Conservation (phyloP, 2,888 invertebrate species). For the Phoronis australis region DNA sequence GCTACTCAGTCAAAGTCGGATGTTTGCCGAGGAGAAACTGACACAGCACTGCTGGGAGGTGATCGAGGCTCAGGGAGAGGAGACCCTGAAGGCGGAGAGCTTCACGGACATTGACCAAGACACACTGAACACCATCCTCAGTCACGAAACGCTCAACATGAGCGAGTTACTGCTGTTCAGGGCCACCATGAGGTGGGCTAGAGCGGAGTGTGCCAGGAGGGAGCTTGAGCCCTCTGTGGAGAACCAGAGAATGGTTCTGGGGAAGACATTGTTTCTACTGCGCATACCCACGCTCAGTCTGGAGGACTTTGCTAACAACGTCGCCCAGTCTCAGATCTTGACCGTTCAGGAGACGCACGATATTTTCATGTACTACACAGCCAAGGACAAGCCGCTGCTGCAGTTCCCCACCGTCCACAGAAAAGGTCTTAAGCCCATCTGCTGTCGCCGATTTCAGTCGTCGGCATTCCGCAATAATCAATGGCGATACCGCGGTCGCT, state of each 20-base stretch:
- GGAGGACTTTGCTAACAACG: slow-evolving; percentile 90
- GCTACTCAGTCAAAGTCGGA: slow-evolving; percentile 85
- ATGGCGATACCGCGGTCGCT: slow-evolving; percentile 93
- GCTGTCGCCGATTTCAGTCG: slow-evolving; percentile 92
- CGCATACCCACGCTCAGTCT: slow-evolving; percentile 91
- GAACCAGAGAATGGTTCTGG: slow-evolving; percentile 58
- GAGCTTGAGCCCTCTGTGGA: slow-evolving; percentile 75
- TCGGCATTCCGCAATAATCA: slow-evolving; percentile 95
- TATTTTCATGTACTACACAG: slow-evolving; percentile 91
- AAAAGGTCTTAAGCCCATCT: slow-evolving; percentile 84
- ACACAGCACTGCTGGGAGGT: slow-evolving; percentile 73
- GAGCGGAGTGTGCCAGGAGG: slow-evolving; percentile 79
- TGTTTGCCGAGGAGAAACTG: slow-evolving; percentile 94
- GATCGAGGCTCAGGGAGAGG: slow-evolving; percentile 94
- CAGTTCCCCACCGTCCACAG: slow-evolving; percentile 78
- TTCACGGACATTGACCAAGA: slow-evolving; percentile 93
- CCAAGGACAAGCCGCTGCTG: slow-evolving; percentile 76
- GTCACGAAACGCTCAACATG: slow-evolving; percentile 89
- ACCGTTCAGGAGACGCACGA: slow-evolving; percentile 91
- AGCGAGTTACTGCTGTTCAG: slow-evolving; percentile 79
- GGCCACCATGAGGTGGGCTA: slow-evolving; percentile 88
- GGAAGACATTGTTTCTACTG: slow-evolving; percentile 74
- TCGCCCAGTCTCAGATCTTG: slow-evolving; percentile 85
- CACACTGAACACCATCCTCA: slow-evolving; percentile 84
- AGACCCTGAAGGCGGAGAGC: slow-evolving; percentile 91